Conservation (phyloP, 2,888 invertebrate genomes). For the Nemotelus pantherinus region DNA sequence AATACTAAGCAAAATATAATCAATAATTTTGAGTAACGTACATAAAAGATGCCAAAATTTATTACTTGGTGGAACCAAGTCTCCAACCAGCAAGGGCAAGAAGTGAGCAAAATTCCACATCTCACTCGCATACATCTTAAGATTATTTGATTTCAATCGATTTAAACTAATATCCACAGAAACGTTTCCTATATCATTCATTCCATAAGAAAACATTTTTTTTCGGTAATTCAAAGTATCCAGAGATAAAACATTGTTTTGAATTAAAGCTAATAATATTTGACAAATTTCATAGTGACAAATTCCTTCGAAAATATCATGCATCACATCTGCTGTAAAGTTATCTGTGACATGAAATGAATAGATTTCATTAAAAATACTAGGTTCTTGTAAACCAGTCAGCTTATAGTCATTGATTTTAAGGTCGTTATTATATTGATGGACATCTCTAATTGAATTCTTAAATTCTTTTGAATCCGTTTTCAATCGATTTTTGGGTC, state of each 20-base stretch:
- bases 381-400: conserved; percentile 30
- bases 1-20: conserved; percentile 1
- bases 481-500: conserved; percentile 10
- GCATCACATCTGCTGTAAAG: conserved; percentile 45
- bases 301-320: conserved; percentile 46
- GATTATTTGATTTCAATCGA: conserved; percentile 30
- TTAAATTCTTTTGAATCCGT: conserved; percentile 19
- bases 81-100: conserved; percentile 39
- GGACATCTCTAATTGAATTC: background rate
- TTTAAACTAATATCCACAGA: conserved; percentile 12
- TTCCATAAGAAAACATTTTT: conserved; percentile 41
- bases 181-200: conserved; percentile 29
- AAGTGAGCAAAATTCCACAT: conserved; percentile 40
- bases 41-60: conserved; percentile 22
- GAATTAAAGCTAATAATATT: conserved; percentile 41
- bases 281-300: conserved; percentile 41
- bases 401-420: conserved; percentile 27
- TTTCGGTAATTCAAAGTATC: conserved; percentile 38
- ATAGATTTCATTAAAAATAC: conserved; percentile 41
- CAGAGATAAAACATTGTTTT: conserved; percentile 34
- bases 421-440: conserved; percentile 24
- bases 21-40: conserved; percentile 18
- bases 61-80: conserved; percentile 40
- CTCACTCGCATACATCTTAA: conserved; percentile 41
- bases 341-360: conserved; percentile 42